Evolutionary conservation across 1,140 invertebrate species (phyloP).

Genomic region (Macrostomum lignano): DNA sequence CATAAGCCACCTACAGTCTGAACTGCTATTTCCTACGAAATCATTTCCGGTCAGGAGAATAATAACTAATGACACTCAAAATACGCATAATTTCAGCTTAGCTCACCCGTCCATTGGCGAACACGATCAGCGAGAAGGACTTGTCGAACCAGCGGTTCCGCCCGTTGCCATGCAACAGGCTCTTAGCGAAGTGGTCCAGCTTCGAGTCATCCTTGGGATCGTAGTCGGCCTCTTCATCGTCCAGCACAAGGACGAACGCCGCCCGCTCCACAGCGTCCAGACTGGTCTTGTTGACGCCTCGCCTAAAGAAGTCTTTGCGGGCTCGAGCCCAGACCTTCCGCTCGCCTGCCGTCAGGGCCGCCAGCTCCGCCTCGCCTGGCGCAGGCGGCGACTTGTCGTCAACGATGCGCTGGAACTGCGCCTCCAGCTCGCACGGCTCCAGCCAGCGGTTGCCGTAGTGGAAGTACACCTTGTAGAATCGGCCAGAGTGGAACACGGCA

Average conservation of each 20-base stretch:
- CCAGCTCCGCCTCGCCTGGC: slow-evolving; percentile 54
- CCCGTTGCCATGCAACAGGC: slow-evolving; percentile 75
- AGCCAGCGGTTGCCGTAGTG: slow-evolving; percentile 54
- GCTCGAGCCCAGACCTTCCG: slow-evolving; percentile 55
- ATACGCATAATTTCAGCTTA: too few species aligned
- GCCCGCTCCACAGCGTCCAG: slow-evolving; percentile 31
- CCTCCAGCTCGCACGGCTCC: slow-evolving; percentile 56
- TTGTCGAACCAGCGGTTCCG: slow-evolving; percentile 97
- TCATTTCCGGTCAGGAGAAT: too few species aligned
- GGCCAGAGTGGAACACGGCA: slow-evolving; percentile 62
- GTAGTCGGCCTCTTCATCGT: slow-evolving; percentile 33
- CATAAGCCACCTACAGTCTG: too few species aligned
- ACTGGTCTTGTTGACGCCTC: slow-evolving; percentile 4
- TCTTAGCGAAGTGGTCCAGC: background rate
- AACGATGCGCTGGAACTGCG: slow-evolving; percentile 49
- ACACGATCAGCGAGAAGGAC: slow-evolving; percentile 81
- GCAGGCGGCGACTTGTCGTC: slow-evolving; percentile 39
- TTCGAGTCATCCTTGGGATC: background rate
- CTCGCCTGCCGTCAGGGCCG: slow-evolving; percentile 65
- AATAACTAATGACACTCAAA: too few species aligned
- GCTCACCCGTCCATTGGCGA: slow-evolving; percentile 53
- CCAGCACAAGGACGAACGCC: slow-evolving; percentile 62
- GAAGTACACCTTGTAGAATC: slow-evolving; percentile 69
- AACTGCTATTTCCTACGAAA: too few species aligned
- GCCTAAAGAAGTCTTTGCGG: slow-evolving; percentile 34